Evolutionary conservation across 2,888 invertebrate genomes (phyloP).

Genomic region (Eudemis profundana): DNA sequence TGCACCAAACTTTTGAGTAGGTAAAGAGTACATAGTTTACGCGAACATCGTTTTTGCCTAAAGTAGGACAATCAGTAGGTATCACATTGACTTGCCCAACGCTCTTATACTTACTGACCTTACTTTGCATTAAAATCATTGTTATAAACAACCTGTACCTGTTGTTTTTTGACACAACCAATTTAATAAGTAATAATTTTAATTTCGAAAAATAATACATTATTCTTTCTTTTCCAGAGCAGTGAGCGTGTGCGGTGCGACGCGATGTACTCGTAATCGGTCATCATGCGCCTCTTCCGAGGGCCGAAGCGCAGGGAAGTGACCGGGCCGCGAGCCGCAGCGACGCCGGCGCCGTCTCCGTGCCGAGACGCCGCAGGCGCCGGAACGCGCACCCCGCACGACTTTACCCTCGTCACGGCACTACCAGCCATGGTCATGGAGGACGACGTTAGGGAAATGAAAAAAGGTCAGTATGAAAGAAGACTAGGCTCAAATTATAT

Average conservation of each 20-base stretch:
- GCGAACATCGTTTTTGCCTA: too few relatives aligned
- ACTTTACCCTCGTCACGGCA: conserved; percentile 91
- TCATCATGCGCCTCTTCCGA: conserved; percentile 87
- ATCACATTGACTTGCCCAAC: too few relatives aligned
- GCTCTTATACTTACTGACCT: too few relatives aligned
- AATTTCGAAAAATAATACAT: too few relatives aligned
- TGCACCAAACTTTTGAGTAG: too few relatives aligned
- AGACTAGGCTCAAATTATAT: too few relatives aligned
- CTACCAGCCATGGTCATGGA: conserved; percentile 91
- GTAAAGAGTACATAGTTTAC: too few relatives aligned
- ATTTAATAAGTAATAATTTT: too few relatives aligned
- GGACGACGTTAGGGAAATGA: conserved; percentile 87
- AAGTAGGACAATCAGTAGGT: too few relatives aligned
- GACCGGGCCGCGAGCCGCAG: conserved; percentile 82
- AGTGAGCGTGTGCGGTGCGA: conserved; percentile 67
- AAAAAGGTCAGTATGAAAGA: conserved; percentile 84
- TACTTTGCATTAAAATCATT: too few relatives aligned
- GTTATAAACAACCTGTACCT: too few relatives aligned
- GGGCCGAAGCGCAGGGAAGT: conserved; percentile 88
- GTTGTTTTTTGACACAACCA: too few relatives aligned
- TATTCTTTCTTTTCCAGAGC: conserved; percentile 42
- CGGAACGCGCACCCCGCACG: conserved; percentile 71
- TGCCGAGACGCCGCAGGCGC: conserved; percentile 69
- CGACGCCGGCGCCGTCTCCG: conserved; percentile 72
- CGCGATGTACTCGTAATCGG: conserved; percentile 81